Evolutionary conservation across 2,888 invertebrate species (phyloP), one percentile per base, ranked within the genome.

Genomic region (Trichogramma evanescens): DNA sequence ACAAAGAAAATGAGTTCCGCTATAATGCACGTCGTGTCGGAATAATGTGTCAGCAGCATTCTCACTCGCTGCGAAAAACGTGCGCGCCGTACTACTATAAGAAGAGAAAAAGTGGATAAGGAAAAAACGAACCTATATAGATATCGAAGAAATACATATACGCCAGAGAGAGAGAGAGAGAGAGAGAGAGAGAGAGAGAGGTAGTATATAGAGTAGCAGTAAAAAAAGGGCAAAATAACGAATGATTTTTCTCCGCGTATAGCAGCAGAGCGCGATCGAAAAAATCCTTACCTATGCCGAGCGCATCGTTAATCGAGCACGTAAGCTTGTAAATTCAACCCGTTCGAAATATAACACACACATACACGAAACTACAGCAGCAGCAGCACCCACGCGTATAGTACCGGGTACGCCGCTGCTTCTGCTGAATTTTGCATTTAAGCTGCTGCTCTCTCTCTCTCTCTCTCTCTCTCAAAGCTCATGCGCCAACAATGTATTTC

Each of bases 271-370:
- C 5, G 44, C 41, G 38, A 58, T 53, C 52, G 55, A 56, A 45
- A 48, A 45, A 62, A 57, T 54, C 54, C 50, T 63, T 63, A 58
- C 50, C 58, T 54, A 58, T 58, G 56, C 53, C 53, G 54, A 52
- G 58, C 58, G 58, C 54, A 56, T 58, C 54, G 26, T 26, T 58
- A 54, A 58, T 61, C 61, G 58, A 63, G 63, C 63, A 63, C 58
- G 58, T 63, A 63, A 61, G 50, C 10, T 44, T 50, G 58, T 61
- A 58, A 61, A 61, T 59, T 61, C 54, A 58, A 61, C 56, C 56
- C 58, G 26, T 26, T 26, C 26, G 26, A 26, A 26, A 26, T 26
- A 26, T 26, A 26, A 26, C 26, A 26, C 26, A 26, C 26, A 26
- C 26, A 26, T 2, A 26, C 26, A 26, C 26, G 26, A 26, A 26